phyloP scores from a whole-genome alignment of 1,140 invertebrate species.

The Micrasema minimum region DNA sequence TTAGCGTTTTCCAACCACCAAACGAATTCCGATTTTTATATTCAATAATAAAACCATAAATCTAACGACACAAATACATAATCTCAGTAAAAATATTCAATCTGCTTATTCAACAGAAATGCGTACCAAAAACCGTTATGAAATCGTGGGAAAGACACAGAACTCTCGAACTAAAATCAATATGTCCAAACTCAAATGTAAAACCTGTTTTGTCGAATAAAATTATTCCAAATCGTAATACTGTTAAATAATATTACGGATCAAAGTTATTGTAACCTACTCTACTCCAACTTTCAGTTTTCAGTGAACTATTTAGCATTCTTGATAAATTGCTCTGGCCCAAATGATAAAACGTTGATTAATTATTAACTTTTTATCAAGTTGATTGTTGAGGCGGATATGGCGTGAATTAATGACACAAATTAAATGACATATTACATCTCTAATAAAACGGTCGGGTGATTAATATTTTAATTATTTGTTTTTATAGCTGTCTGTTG shows the following conservation, averaged over 20 bases:
- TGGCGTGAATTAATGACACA: conserved; percentile 21
- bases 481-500: conserved; percentile 20
- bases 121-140: conserved; percentile 6
- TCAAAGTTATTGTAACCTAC: too few relatives aligned
- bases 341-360: conserved; percentile 22
- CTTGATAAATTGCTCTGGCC: conserved; percentile 6
- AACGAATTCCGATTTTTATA: too few relatives aligned
- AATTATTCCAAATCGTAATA: too few relatives aligned
- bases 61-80: conserved; percentile 2
- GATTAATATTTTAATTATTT: conserved; percentile 32
- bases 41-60: conserved; percentile 21
- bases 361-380: conserved; percentile 25
- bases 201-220: conserved; percentile 27
- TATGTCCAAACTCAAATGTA: conserved; percentile 8
- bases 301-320: conserved; percentile 24
- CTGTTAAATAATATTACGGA: too few relatives aligned
- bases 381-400: conserved; percentile 21
- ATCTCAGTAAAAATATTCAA: not conserved
- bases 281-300: conserved; percentile 27
- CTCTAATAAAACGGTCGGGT: conserved; percentile 32
- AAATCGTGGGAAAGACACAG: conserved; percentile 22
- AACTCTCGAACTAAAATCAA: not conserved
- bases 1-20: too few relatives aligned
- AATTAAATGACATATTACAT: conserved; percentile 29
- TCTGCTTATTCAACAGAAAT: not conserved